Evolutionary conservation across 2,888 invertebrate species (phyloP), one percentile per base, ranked within the genome.

Genomic region (Polyommatus iphigenia): DNA sequence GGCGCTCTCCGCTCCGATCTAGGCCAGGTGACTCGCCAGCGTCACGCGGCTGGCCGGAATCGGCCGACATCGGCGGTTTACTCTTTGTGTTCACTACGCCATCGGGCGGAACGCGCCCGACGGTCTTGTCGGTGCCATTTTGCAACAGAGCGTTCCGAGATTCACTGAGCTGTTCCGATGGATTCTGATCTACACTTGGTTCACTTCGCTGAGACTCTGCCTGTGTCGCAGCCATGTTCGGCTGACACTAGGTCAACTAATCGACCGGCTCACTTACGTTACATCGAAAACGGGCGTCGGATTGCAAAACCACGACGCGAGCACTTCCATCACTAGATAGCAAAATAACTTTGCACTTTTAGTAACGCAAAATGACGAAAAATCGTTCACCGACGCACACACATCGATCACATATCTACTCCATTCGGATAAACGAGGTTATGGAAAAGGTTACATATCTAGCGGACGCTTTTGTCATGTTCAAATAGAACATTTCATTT

Each of bases 151-250:
- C 90, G 95, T 96, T 96, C 94, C 96, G 95, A 94, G 95, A 95
- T 92, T 95, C 95, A 93, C 95, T 94, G 91, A 95, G 95, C 94
- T 95, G 95, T 87, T 96, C 95, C 90, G 95, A 92, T 92, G 95
- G 94, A 94, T 94, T 95, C 93, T 95, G 95, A 88, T 95, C 95
- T 90, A 95, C 94, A 93, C 95, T 96, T 91, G 95, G 94, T 95
- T 96, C 96, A 95, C 96, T 96, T 95, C 96, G 96, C 94, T 96
- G 96, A 95, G 96, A 95, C 95, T 96, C 96, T 94, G 96, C 96
- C 96, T 96, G 96, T 95, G 96, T 96, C 95, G 97, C 96, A 96
- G 97, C 97, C 97, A 97, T 97, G 96, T 96, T 96, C 95, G 91
- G 94, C 94, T 91, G 94, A 90, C 95, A 95, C 95, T 95, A 95